phyloP scores from a whole-genome alignment of 2,113 vertebrate genomes.

The Elanoides forficatus region DNA sequence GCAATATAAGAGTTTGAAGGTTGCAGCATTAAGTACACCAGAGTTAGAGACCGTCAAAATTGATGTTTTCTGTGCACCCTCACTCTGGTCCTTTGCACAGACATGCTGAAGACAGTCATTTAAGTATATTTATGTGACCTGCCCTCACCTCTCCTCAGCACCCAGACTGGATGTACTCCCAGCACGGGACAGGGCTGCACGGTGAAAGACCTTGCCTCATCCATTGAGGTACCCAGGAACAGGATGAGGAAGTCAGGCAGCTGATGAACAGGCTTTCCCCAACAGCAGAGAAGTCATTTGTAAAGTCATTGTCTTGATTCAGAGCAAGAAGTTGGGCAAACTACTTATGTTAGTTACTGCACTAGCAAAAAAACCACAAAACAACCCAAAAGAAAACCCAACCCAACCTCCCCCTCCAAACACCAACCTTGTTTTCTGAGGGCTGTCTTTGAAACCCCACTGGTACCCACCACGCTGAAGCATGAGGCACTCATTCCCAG shows the following conservation, averaged over 20 bases:
- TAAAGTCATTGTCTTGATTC: background rate
- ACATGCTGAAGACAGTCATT: background rate
- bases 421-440: background rate
- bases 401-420: background rate
- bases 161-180: background rate
- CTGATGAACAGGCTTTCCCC: background rate
- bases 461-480: background rate
- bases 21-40: background rate
- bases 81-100: background rate
- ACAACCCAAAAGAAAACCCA: background rate
- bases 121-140: background rate
- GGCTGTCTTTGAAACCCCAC: background rate
- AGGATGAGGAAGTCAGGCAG: background rate
- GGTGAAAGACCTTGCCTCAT: background rate
- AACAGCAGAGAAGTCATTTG: background rate
- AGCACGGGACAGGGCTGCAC: background rate
- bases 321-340: background rate
- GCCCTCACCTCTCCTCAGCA: background rate
- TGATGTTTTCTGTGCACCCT: background rate
- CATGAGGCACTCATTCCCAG: fast-evolving
- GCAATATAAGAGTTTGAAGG: background rate
- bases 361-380: background rate
- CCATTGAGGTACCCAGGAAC: background rate
- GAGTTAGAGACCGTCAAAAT: background rate
- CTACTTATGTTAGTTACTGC: background rate